A percentile compares a stretch with the other conserved stretches of the same genome.
Conservation (phyloP, 1,140 invertebrate species). For the Drosophila carrolli region DNA sequence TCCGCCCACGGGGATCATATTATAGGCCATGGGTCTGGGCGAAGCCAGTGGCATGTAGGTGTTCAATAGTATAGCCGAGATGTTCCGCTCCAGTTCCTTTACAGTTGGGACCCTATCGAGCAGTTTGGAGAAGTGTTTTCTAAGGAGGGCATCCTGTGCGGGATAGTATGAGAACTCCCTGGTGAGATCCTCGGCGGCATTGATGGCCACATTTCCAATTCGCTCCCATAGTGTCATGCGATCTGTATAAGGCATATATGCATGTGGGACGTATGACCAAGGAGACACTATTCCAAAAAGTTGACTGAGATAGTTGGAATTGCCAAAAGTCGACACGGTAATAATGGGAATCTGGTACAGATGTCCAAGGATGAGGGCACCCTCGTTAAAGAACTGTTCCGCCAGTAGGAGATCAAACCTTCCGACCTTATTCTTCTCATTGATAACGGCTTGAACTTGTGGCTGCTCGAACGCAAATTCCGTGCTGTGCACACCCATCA, state of each 20-base stretch:
- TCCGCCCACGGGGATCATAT: slow-evolving; percentile 85
- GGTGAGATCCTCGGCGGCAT: slow-evolving; percentile 43
- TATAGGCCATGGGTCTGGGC: slow-evolving; percentile 84
- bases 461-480: slow-evolving; percentile 80
- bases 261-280: slow-evolving; percentile 79
- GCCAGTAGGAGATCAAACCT: slow-evolving; percentile 84
- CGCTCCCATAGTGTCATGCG: slow-evolving; percentile 83
- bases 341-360: slow-evolving; percentile 84
- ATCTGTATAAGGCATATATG: slow-evolving; percentile 58
- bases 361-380: slow-evolving; percentile 80
- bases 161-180: slow-evolving; percentile 65
- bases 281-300: slow-evolving; percentile 69
- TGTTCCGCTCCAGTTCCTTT: slow-evolving; percentile 85
- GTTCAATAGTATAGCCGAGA: slow-evolving; percentile 86
- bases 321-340: slow-evolving; percentile 72
- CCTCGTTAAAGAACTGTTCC: slow-evolving; percentile 84
- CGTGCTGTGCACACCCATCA: slow-evolving; percentile 55
- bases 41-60: slow-evolving; percentile 84
- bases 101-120: slow-evolving; percentile 73
- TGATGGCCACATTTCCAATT: slow-evolving; percentile 53
- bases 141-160: slow-evolving; percentile 66
- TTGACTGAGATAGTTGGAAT: slow-evolving; percentile 71
- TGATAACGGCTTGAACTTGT: slow-evolving; percentile 76
- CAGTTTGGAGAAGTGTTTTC: slow-evolving; percentile 65
- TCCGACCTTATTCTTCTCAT: slow-evolving; percentile 64